Evolutionary conservation across 2,888 invertebrate genomes (phyloP), one percentile per base, ranked within the genome.

Genomic region (Xanthia togata): DNA sequence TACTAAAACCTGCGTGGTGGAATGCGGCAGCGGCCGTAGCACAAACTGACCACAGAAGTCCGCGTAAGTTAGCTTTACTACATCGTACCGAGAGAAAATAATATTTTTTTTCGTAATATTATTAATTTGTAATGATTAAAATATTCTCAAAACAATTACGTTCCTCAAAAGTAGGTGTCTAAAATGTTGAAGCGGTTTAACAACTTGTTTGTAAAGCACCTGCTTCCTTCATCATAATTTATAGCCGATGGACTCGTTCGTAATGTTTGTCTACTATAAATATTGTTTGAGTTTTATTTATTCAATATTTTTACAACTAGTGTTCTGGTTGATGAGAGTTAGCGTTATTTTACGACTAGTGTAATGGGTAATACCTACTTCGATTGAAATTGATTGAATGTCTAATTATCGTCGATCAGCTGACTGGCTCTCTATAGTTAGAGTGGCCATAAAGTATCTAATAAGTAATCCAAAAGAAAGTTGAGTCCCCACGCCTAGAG

Each of bases 391-490:
- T 70, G 53, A 68, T 76, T 76, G 59, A 70, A 85, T 60, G 60
- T 72, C 20, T 55, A 73, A 64, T 76, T 64, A 70, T 73, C 50
- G 20, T 17, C 44, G 55, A 74, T 85, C 73, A 74, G 71, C 68
- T 70, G 73, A 47, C 26, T 26, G 60, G 17, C 71, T 82, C 71
- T 77, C 73, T 70, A 72, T 55, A 62, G 69, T 65, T n/a, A 50
- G 38, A 75, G 68, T 41, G 31, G n/a, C 57, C 64, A 53, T 73
- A 72, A 70, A 73, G 44, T 63, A 64, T 59, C 70, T 78, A 79
- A 71, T 71, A 82, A 80, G 84, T 81, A 89, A 83, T 76, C 71
- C 53, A 81, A 88, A 87, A 85, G 89, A 88, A 89, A 86, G 89
- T 87, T 64, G 76, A 73, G 69, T 65, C 65, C 73, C 78, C 83